These are phyloP conservation scores for Epinephelus moara DNA, from an alignment of 2,113 vertebrate species.

Conservation along the genomic window DNA sequence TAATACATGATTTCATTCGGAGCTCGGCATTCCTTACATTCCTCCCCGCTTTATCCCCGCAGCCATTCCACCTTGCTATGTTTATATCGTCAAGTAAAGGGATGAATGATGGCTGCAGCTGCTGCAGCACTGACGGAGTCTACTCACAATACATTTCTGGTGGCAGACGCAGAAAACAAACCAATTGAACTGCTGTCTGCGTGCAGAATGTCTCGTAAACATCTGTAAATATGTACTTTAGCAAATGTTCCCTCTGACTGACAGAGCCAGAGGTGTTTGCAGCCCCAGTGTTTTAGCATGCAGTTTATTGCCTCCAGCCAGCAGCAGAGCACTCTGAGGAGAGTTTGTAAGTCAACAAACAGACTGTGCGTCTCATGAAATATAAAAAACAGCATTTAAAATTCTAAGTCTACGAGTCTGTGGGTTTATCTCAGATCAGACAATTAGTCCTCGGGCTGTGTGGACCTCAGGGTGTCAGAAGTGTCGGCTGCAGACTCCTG, in stretches of 20 bases:
- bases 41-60: constrained; percentile 42
- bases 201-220: neutral
- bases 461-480: neutral
- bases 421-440: neutral
- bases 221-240: neutral
- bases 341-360: neutral
- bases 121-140: neutral
- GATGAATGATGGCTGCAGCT: constrained; percentile 26
- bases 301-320: neutral
- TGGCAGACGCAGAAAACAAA: neutral
- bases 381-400: neutral
- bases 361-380: neutral
- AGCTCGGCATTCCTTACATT: constrained; percentile 71
- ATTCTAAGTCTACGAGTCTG: neutral
- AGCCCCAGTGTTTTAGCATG: neutral
- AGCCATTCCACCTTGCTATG: constrained; percentile 46
- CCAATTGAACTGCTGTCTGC: neutral
- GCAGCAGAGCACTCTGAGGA: neutral
- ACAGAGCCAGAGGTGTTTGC: neutral
- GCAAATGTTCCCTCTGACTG: neutral
- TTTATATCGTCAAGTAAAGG: constrained; percentile 44
- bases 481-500: neutral
- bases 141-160: neutral
- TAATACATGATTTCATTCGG: constrained; percentile 56
- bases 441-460: neutral